Percentiles rank a stretch among this genome's conserved stretches.
phyloP scores from a whole-genome alignment of 2,797 vertebrate genomes.

The Eremophila alpestris region DNA sequence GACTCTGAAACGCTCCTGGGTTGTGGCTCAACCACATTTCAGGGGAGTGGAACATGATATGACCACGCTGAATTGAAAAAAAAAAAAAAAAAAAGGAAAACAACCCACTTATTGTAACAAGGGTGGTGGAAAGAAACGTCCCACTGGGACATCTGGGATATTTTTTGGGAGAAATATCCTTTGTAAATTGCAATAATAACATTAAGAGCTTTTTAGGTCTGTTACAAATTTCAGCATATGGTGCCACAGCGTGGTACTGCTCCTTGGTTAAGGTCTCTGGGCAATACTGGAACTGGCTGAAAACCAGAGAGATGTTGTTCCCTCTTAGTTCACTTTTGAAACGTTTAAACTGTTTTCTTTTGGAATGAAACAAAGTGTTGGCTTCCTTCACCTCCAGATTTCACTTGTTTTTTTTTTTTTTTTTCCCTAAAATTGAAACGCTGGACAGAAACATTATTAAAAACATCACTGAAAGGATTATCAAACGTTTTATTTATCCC shows the following conservation, averaged over 20 bases:
- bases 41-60: background rate
- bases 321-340: background rate
- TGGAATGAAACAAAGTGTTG: background rate
- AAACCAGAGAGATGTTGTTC: background rate
- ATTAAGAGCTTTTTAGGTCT: constrained; percentile 43
- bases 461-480: constrained; percentile 26
- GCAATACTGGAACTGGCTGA: background rate
- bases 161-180: constrained; percentile 24
- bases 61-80: background rate
- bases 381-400: background rate
- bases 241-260: background rate
- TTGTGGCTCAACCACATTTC: background rate
- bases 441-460: background rate
- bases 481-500: constrained; percentile 15
- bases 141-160: background rate
- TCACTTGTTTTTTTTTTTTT: background rate
- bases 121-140: background rate
- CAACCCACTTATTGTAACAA: background rate
- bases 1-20: background rate
- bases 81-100: background rate
- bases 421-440: background rate
- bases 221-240: constrained; percentile 50
- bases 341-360: background rate
- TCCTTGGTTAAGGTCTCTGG: constrained; percentile 50
- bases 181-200: background rate